Conservation (phyloP, 2,888 invertebrate species). For the Pristionchus exspectatus region DNA sequence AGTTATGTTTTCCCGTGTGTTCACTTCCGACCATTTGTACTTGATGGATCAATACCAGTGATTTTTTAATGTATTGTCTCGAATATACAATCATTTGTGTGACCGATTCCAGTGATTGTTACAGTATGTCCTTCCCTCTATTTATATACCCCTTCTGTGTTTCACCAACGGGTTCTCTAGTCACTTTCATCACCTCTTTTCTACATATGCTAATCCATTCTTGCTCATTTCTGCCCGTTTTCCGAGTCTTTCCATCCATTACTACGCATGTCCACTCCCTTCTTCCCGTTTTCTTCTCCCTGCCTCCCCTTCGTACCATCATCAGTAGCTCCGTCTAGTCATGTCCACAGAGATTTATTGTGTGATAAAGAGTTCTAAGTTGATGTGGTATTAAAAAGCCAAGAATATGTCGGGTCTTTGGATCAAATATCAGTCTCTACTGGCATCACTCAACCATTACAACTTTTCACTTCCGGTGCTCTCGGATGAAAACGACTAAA, state of each 20-base stretch:
- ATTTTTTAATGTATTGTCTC: not conserved
- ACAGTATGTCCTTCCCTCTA: not conserved
- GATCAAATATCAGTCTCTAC: too few relatives aligned
- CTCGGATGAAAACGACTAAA: not conserved
- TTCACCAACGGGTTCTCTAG: conserved; percentile 37
- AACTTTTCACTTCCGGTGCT: too few relatives aligned
- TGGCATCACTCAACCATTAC: not conserved
- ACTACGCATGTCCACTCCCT: conserved; percentile 16
- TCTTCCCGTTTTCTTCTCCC: not conserved
- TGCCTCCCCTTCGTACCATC: not conserved
- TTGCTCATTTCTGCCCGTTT: conserved; percentile 17
- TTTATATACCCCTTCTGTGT: not conserved
- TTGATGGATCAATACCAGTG: not conserved
- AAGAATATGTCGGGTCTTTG: too few relatives aligned
- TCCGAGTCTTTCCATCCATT: conserved; percentile 46
- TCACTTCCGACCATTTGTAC: not conserved
- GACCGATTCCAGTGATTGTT: not conserved
- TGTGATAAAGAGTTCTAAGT: conserved; percentile 28
- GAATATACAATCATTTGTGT: too few relatives aligned
- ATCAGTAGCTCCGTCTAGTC: conserved; percentile 49
- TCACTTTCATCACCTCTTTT: conserved; percentile 12
- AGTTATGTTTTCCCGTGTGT: not conserved
- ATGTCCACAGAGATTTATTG: conserved; percentile 30
- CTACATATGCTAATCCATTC: conserved; percentile 28
- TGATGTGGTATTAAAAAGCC: too few relatives aligned